A percentile compares a stretch with the other conserved stretches of the same genome.
Conservation (phyloP, 2,888 invertebrate species). For the Ptilodon capucinus region DNA sequence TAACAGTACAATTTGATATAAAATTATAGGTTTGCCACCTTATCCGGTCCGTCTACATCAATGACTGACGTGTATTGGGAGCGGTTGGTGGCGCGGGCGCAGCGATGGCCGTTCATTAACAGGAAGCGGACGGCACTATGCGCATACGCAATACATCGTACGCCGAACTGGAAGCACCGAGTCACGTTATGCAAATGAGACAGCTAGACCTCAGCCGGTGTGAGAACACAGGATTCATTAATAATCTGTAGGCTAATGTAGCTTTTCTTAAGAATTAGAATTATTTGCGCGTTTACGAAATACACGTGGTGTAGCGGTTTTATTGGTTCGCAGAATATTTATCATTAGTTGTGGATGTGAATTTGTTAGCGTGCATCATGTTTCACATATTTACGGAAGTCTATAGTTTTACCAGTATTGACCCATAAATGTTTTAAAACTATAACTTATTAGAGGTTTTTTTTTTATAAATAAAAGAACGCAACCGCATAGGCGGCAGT, state of each 20-base stretch:
- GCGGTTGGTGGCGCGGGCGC: constrained; percentile 26
- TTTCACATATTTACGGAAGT: no score
- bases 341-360: no score
- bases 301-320: neutral
- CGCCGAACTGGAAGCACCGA: constrained; percentile 37
- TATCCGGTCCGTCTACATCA: constrained; percentile 30
- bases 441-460: no score
- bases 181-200: constrained; percentile 45
- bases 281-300: neutral
- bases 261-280: constrained; percentile 13
- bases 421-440: no score
- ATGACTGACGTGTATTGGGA: constrained; percentile 21
- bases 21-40: constrained; percentile 17
- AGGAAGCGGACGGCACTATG: constrained; percentile 63
- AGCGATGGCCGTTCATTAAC: constrained; percentile 61
- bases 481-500: no score
- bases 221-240: constrained; percentile 30
- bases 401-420: no score
- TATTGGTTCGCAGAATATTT: neutral
- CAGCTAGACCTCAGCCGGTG: constrained; percentile 31
- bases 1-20: constrained; percentile 7
- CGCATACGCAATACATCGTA: constrained; percentile 60
- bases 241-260: constrained; percentile 34
- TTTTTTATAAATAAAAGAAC: no score
- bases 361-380: no score